These are phyloP conservation scores for Sandelia bainsii DNA, from an alignment of 2,797 vertebrate genomes.

Conservation along the genomic window DNA sequence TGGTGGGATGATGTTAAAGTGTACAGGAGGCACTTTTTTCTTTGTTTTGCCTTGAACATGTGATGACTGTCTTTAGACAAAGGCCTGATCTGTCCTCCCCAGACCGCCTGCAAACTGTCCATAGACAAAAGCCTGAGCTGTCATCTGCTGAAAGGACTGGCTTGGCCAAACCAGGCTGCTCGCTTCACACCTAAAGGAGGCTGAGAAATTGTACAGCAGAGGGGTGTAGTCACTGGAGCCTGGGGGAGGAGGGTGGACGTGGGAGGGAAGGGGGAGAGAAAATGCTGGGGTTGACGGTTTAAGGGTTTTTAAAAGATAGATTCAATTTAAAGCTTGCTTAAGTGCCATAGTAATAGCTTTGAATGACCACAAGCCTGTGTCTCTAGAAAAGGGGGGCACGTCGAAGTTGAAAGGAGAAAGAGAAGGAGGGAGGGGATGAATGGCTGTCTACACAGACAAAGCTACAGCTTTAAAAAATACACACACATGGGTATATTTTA, in stretches of 20 bases:
- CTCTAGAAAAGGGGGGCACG: conserved; percentile 37
- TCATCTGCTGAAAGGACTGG: conserved; percentile 57
- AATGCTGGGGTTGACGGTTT: conserved; percentile 26
- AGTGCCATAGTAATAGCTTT: conserved; percentile 79
- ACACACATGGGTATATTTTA: conserved; percentile 69
- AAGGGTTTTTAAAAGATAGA: conserved; percentile 31
- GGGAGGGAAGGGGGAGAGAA: conserved; percentile 3
- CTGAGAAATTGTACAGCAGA: conserved; percentile 50
- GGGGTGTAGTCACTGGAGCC: conserved; percentile 67
- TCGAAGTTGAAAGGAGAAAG: conserved; percentile 26
- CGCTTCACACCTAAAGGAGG: conserved; percentile 55
- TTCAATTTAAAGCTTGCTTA: conserved; percentile 69
- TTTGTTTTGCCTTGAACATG: conserved; percentile 56
- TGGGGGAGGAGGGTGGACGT: background rate
- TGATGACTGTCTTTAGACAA: conserved; percentile 66
- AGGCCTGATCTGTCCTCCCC: conserved; percentile 70
- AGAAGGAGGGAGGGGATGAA: conserved; percentile 20
- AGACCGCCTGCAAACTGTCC: conserved; percentile 73
- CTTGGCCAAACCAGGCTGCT: conserved; percentile 65
- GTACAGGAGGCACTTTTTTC: conserved; percentile 49
- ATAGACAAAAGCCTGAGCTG: conserved; percentile 74
- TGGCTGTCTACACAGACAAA: conserved; percentile 54
- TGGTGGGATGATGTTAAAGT: conserved; percentile 41
- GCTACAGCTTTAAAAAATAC: conserved; percentile 75
- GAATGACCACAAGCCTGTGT: conserved; percentile 81